phyloP scores from a whole-genome alignment of 2,113 vertebrate genomes.

The Poeciliopsis occidentalis region DNA sequence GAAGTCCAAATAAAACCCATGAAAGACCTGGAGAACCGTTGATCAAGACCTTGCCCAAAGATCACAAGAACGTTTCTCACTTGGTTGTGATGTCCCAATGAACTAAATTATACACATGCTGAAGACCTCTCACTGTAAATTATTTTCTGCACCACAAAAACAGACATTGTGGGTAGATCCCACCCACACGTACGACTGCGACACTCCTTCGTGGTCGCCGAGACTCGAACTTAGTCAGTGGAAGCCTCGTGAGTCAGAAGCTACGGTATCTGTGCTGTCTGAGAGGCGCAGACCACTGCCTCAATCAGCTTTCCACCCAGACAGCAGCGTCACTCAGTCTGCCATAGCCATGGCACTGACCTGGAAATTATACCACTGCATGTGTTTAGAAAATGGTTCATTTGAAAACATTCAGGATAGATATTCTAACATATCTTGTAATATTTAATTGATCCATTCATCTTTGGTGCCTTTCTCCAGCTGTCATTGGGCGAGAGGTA shows the following conservation, averaged over 20 bases:
- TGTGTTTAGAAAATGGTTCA: not conserved
- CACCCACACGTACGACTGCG: slow-evolving; percentile 1
- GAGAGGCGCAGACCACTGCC: slow-evolving; percentile 35
- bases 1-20: too few relatives aligned
- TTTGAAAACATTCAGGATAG: not conserved
- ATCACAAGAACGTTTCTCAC: too few relatives aligned
- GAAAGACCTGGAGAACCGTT: not conserved
- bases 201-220: not conserved
- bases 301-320: slow-evolving; percentile 10
- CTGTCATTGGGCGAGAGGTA: too few relatives aligned
- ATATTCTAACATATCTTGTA: too few relatives aligned
- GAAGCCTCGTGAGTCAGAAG: slow-evolving; percentile 52
- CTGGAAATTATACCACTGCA: slow-evolving; percentile 23
- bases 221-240: slow-evolving; percentile 37
- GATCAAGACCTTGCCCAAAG: not conserved
- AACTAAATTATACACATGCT: not conserved
- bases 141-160: slow-evolving; percentile 28
- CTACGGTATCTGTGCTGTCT: not conserved
- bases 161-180: slow-evolving; percentile 31
- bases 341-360: not conserved
- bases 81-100: not conserved
- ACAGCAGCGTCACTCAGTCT: slow-evolving; percentile 7
- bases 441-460: not conserved
- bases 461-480: too few relatives aligned
- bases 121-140: slow-evolving; percentile 30